These are phyloP conservation scores for Pegoplata infirma DNA, from an alignment of 2,888 invertebrate genomes.

Conservation along the genomic window DNA sequence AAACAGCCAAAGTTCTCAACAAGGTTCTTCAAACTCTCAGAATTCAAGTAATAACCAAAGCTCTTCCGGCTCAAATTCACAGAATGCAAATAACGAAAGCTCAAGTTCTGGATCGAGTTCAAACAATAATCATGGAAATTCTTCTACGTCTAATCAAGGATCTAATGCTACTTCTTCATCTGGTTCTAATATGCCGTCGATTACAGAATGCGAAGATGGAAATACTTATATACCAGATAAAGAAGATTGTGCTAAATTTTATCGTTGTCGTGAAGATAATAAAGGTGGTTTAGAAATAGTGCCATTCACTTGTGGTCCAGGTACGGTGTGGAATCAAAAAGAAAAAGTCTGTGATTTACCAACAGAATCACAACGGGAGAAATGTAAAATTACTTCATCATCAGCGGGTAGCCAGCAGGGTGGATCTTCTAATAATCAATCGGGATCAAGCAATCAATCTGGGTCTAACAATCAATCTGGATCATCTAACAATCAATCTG, in stretches of 20 bases:
- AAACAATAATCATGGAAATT: slow-evolving; percentile 27
- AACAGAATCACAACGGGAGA: slow-evolving; percentile 70
- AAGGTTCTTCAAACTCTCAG: slow-evolving; percentile 29
- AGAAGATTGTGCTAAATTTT: slow-evolving; percentile 81
- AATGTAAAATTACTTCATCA: slow-evolving; percentile 66
- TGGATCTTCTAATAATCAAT: slow-evolving; percentile 26
- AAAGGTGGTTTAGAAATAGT: slow-evolving; percentile 78
- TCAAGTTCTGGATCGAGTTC: slow-evolving; percentile 5
- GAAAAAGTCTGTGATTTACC: slow-evolving; percentile 79
- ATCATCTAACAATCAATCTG: slow-evolving; percentile 16
- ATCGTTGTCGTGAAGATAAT: slow-evolving; percentile 79
- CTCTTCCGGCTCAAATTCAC: slow-evolving; percentile 55
- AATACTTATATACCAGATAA: slow-evolving; percentile 77
- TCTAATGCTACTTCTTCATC: slow-evolving; percentile 16
- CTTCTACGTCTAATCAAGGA: slow-evolving; percentile 37
- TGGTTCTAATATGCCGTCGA: slow-evolving; percentile 51
- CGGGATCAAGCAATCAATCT: slow-evolving; percentile 11
- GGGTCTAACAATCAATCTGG: neutral
- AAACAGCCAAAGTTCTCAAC: slow-evolving; percentile 8
- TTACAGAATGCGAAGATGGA: slow-evolving; percentile 73
- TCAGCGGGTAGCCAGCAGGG: slow-evolving; percentile 22
- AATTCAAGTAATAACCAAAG: slow-evolving; percentile 53
- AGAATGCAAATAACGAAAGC: slow-evolving; percentile 43
- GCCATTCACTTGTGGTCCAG: slow-evolving; percentile 80
- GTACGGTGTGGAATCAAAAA: slow-evolving; percentile 81